These are phyloP conservation scores for Oryctes rhinoceros DNA, from an alignment of 1,140 invertebrate species.

Conservation along the genomic window DNA sequence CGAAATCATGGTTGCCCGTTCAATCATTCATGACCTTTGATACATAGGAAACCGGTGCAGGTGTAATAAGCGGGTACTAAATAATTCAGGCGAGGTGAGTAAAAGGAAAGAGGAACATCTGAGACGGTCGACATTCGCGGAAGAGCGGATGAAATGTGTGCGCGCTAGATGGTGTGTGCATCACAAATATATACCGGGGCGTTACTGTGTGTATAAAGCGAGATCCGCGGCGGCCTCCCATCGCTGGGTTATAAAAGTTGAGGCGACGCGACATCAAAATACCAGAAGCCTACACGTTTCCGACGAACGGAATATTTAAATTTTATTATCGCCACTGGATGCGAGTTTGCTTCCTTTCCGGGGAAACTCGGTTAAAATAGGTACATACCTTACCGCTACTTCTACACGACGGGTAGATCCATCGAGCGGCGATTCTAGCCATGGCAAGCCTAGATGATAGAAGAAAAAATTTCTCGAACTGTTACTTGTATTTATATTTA, in stretches of 20 bases:
- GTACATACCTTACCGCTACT: no score
- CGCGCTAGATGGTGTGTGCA: not conserved
- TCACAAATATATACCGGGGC: not conserved
- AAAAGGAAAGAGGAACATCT: not conserved
- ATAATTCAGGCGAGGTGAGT: slow-evolving; percentile 25
- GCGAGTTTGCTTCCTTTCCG: not conserved
- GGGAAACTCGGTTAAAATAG: no score
- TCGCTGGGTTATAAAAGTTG: not conserved
- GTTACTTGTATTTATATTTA: no score
- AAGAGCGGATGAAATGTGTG: not conserved
- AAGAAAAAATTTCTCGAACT: no score
- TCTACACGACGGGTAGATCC: no score
- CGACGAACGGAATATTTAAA: slow-evolving; percentile 25
- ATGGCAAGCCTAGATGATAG: no score
- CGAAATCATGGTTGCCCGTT: slow-evolving; percentile 16
- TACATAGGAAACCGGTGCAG: not conserved
- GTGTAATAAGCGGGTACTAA: slow-evolving; percentile 29
- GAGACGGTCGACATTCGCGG: not conserved
- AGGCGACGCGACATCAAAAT: not conserved
- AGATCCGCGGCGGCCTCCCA: not conserved
- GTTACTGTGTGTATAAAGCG: not conserved
- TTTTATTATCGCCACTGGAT: slow-evolving; percentile 4
- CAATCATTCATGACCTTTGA: slow-evolving; percentile 31
- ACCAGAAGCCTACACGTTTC: not conserved
- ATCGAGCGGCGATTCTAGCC: no score